Evolutionary conservation across 2,888 invertebrate genomes (phyloP), one percentile per base, ranked within the genome.

Genomic region (Cryptophagus acutangulus): DNA sequence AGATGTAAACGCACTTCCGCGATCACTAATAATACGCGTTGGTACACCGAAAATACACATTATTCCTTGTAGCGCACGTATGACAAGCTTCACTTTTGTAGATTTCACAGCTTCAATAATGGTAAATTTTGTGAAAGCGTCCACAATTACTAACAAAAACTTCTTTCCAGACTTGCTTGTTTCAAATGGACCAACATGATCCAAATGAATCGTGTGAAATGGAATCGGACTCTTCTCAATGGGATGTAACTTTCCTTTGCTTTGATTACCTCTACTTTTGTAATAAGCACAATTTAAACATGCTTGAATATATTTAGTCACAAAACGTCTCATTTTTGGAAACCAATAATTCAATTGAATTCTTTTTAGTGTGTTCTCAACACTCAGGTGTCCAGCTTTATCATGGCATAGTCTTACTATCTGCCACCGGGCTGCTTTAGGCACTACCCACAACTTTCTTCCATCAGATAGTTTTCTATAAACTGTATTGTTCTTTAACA

Each of bases 361-460:
- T 38, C 46, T 51, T 2, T 54, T 47, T 1, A 63, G 13, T 1
- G 62, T 65, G 34, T 63, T 65, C 2, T 62, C 59, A 2, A 55
- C 17, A 2, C 58, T 62, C 38, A 66, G 58, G 45, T 70, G 66
- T 9, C 65, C 64, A 13, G 56, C 44, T n/a, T 66, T 62, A 34
- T 69, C 66, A 33, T 69, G 68, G 29, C 59, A 61, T 30, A 15
- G 18, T 30, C 36, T 17, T 20, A 46, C 37, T 34, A 48, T 14
- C 12, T 37, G 33, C 10, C 51, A 49, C 12, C 59, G 57, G 10
- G 63, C 49, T 34, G 58, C 54, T 45, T 47, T 42, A 1, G 65
- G 63, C 9, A 63, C 61, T 1, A 61, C 56, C 54, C 59, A 61
- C 35, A 46, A 39, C 40, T 38, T 17, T 18, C 38, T 37, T 14